These are phyloP conservation scores for Helicolenus hilgendorfi DNA, from an alignment of 2,797 vertebrate genomes.

Conservation along the genomic window DNA sequence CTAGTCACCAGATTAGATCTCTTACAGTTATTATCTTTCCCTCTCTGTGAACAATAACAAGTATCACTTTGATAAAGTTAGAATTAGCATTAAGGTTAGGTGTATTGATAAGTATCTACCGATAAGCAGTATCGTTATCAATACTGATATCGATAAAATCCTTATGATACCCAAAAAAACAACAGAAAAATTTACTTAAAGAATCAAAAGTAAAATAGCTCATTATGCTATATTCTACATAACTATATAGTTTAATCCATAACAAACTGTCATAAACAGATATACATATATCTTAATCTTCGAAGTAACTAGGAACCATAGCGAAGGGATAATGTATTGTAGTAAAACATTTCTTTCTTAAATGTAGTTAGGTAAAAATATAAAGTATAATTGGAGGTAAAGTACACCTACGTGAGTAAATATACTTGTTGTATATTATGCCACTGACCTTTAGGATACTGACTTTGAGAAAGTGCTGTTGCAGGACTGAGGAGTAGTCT, in stretches of 20 bases:
- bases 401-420: not conserved
- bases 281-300: not conserved
- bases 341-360: not conserved
- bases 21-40: not conserved
- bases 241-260: not conserved
- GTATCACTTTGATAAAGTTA: too few relatives aligned
- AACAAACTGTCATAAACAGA: not conserved
- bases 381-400: not conserved
- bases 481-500: not conserved
- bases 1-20: not conserved
- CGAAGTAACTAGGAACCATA: not conserved
- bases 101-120: too few relatives aligned
- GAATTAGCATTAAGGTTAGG: too few relatives aligned
- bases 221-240: not conserved
- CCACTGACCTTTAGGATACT: not conserved
- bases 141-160: not conserved
- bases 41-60: not conserved
- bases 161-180: too few relatives aligned
- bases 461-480: conserved; percentile 9
- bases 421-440: not conserved
- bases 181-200: not conserved
- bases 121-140: too few relatives aligned
- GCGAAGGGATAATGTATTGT: not conserved
- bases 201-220: not conserved
- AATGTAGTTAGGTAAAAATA: not conserved